These are phyloP conservation scores for Alaudala cheleensis DNA, from an alignment of 2,113 vertebrate genomes.

Conservation along the genomic window DNA sequence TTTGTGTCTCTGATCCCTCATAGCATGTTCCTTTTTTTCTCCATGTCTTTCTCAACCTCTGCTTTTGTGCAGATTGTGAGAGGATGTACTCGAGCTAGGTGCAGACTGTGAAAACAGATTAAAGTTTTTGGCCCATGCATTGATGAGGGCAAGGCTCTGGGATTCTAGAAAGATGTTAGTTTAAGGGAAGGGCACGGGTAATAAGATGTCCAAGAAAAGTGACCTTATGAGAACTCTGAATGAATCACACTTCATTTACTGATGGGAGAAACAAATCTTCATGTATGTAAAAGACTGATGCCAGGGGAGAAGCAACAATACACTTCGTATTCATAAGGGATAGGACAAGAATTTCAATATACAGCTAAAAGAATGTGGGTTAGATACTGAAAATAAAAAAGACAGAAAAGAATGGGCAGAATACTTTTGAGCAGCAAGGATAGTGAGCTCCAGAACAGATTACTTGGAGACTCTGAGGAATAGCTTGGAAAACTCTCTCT, in stretches of 20 bases:
- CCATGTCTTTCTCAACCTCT: background rate
- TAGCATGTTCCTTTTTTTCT: background rate
- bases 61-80: background rate
- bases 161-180: background rate
- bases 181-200: background rate
- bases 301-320: background rate
- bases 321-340: background rate
- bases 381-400: background rate
- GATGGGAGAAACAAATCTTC: background rate
- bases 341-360: background rate
- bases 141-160: background rate
- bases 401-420: background rate
- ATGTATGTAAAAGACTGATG: background rate
- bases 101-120: background rate
- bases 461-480: background rate
- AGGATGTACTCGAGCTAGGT: background rate
- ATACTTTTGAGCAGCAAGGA: background rate
- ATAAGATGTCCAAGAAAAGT: background rate
- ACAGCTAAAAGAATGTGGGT: background rate
- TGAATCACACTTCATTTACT: background rate
- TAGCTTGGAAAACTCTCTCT: background rate
- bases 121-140: background rate
- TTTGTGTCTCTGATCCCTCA: background rate
- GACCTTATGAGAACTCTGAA: background rate
- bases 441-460: fast-evolving